phyloP scores from a whole-genome alignment of 2,888 invertebrate species.

The Erebia palarica region DNA sequence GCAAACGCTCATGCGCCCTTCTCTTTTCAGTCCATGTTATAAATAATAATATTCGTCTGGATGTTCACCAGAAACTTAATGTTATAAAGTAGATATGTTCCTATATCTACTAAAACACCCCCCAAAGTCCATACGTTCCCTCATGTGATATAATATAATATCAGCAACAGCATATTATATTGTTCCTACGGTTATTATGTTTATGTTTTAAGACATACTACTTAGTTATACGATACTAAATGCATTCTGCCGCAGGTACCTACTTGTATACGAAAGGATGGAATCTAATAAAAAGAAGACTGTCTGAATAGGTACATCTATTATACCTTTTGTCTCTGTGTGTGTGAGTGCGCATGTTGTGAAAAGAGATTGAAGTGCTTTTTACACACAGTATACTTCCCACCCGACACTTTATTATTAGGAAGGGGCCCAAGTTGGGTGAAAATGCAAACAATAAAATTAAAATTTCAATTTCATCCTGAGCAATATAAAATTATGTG shows the following conservation, averaged over 20 bases:
- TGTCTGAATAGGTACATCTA: constrained; percentile 49
- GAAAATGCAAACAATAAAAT: constrained; percentile 39
- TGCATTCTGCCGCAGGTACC: constrained; percentile 49
- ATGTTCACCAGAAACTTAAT: constrained; percentile 18
- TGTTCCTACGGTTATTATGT: constrained; percentile 13
- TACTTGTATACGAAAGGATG: constrained; percentile 55
- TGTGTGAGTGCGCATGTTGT: constrained; percentile 53
- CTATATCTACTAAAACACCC: constrained; percentile 26
- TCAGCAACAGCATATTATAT: too few species aligned
- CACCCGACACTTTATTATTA: constrained; percentile 56
- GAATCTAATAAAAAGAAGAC: constrained; percentile 69
- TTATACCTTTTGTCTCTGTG: constrained; percentile 46
- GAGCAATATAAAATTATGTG: not conserved
- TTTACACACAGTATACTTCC: constrained; percentile 46
- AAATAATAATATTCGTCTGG: constrained; percentile 43
- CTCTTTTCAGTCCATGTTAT: constrained; percentile 45
- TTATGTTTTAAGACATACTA: constrained; percentile 30
- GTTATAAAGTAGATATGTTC: too few species aligned
- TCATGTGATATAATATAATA: not conserved
- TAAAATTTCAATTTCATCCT: constrained; percentile 12
- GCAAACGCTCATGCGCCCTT: constrained; percentile 50
- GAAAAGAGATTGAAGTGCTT: constrained; percentile 57
- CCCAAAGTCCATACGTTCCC: constrained; percentile 24
- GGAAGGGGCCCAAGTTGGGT: constrained; percentile 58
- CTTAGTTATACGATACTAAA: constrained; percentile 43